Evolutionary conservation across 2,888 invertebrate species (phyloP).

Genomic region (Dioctria linearis): DNA sequence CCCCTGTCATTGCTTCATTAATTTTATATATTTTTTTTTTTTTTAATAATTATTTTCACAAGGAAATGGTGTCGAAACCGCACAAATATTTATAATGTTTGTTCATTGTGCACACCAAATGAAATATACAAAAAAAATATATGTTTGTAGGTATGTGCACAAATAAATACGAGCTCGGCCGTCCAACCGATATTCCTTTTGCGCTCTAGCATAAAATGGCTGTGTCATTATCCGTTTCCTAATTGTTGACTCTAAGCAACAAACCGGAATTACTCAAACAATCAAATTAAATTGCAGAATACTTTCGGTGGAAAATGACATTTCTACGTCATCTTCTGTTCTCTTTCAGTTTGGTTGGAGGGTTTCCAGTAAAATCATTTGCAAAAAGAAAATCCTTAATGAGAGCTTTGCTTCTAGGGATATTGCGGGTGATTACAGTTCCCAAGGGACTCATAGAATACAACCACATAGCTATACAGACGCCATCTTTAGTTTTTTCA

Average conservation of each 20-base stretch:
- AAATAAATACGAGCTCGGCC: too few relatives aligned
- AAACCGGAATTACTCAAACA: constrained; percentile 53
- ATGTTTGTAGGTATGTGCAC: too few relatives aligned
- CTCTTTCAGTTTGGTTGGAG: not conserved
- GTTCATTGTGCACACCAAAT: not conserved
- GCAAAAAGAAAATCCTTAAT: constrained; percentile 26
- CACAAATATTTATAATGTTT: constrained; percentile 8
- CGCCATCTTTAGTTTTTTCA: constrained; percentile 54
- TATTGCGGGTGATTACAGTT: constrained; percentile 41
- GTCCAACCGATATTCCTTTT: too few relatives aligned
- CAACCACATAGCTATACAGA: not conserved
- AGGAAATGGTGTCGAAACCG: constrained; percentile 23
- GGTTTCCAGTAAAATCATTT: constrained; percentile 18
- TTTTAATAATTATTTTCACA: constrained; percentile 24
- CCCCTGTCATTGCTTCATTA: constrained; percentile 28
- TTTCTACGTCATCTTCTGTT: constrained; percentile 15
- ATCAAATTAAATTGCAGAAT: constrained; percentile 53
- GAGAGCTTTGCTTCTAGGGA: constrained; percentile 29
- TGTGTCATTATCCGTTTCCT: constrained; percentile 26
- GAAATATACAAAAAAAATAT: not conserved
- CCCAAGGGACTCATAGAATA: constrained; percentile 1
- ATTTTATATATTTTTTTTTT: not conserved
- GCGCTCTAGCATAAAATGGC: not conserved
- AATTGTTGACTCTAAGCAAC: constrained; percentile 51
- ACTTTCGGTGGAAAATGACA: constrained; percentile 47